Conservation (phyloP, 1,140 invertebrate species). For the Ceratoteleas bidentatus region DNA sequence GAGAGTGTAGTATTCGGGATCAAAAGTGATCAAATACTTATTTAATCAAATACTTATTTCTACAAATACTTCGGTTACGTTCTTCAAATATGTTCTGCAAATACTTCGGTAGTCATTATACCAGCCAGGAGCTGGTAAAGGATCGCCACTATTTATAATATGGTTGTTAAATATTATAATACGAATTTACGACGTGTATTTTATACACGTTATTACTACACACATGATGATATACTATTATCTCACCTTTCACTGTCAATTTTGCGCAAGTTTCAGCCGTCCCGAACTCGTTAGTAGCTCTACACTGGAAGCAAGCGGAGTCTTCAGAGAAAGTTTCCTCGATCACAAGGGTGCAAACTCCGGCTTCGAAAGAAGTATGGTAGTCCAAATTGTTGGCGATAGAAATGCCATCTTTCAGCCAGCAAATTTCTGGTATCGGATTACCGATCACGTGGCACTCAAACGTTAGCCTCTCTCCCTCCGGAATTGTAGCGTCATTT, state of each 20-base stretch:
- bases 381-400: constrained; percentile 87
- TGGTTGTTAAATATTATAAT: too few species aligned
- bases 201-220: too few species aligned
- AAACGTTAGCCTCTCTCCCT: constrained; percentile 87
- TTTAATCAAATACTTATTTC: too few species aligned
- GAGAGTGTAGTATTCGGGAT: too few species aligned
- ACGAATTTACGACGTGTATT: too few species aligned
- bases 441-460: constrained; percentile 81
- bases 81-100: too few species aligned
- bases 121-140: too few species aligned
- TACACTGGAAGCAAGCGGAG: constrained; percentile 89
- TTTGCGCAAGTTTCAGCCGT: constrained; percentile 87
- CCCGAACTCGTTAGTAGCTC: constrained; percentile 87
- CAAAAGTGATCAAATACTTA: too few species aligned
- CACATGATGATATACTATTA: constrained; percentile 5
- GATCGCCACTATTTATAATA: too few species aligned
- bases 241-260: constrained; percentile 87
- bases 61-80: too few species aligned
- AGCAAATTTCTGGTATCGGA: constrained; percentile 84
- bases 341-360: constrained; percentile 86
- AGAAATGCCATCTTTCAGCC: constrained; percentile 88
- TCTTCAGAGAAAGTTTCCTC: constrained; percentile 92
- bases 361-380: constrained; percentile 82
- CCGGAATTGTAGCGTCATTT: constrained; percentile 87
- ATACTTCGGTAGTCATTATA: too few species aligned